Conservation (phyloP, 2,113 vertebrate species). For the Heterocephalus glaber region DNA sequence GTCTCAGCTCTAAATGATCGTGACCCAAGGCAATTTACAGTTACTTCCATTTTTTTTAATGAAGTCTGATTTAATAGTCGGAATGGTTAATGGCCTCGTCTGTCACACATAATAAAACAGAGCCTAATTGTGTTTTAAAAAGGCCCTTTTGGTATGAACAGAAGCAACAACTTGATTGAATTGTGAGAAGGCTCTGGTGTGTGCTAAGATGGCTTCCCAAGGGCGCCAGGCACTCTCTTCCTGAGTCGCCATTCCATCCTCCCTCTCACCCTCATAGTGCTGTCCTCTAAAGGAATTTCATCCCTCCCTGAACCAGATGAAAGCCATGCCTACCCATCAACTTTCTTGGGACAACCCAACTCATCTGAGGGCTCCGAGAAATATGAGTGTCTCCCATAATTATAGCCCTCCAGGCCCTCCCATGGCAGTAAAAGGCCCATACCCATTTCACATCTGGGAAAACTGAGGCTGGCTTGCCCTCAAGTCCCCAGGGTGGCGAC, state of each 20-base stretch:
- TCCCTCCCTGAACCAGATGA: neutral
- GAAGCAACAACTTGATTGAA: conserved; percentile 79
- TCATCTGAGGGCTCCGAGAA: neutral
- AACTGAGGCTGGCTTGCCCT: conserved; percentile 56
- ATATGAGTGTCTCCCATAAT: conserved; percentile 38
- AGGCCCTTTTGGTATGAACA: conserved; percentile 72
- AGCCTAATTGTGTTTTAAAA: conserved; percentile 79
- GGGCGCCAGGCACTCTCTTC: neutral
- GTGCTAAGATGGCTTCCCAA: conserved; percentile 67
- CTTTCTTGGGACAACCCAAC: neutral
- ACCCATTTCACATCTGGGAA: conserved; percentile 76
- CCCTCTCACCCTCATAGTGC: neutral
- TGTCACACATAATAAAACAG: conserved; percentile 78
- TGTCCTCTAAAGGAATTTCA: conserved; percentile 4
- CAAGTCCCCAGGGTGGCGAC: conserved; percentile 51
- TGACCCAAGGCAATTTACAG: conserved; percentile 80
- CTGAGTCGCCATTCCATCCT: neutral
- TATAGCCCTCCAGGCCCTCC: conserved; percentile 59
- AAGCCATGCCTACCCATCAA: neutral
- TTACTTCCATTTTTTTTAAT: conserved; percentile 82
- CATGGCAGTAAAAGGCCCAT: neutral
- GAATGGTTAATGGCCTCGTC: conserved; percentile 78
- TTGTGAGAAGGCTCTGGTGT: conserved; percentile 54
- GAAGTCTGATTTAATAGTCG: conserved; percentile 82
- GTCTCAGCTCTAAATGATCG: conserved; percentile 77